Base-by-base conservation (phyloP, 2,888 invertebrate species). In the Dendrolimus pini region DNA sequence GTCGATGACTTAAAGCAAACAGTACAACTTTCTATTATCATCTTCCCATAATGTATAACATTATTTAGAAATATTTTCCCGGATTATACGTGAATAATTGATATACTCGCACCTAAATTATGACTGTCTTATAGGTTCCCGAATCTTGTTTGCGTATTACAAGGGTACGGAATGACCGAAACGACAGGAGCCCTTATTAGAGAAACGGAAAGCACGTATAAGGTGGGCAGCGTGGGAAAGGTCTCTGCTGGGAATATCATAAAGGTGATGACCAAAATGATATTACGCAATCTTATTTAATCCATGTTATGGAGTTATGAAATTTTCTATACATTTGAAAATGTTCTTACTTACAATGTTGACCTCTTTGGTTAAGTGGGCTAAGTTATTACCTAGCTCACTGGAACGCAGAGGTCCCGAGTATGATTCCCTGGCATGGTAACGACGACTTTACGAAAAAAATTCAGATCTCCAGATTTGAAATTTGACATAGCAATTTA, bases 131-230 rank as follows among this genome's bases (percentile, higher is more conserved):
- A 47, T 59, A 71, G 71, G 57, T 67, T 73, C 56, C 65, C 66
- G 30, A 68, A 64, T 18, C 53, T 69, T 1, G 61, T 53, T 18
- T 57, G 59, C 41, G 62, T 72, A 1, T 56, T 69, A 13, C 70
- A 70, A 66, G 70, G 68, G 1, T 74, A 74, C 52, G 72, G 72
- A 7, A 66, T 70, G 68, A 70, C 70, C 2, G 73, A 72, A 59
- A 59, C 64, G 0, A 64, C 66, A 9, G 57, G 65, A 8, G 59
- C 61, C n/a, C 54, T 68, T 54, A 57, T 64, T n/a, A 54, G 57
- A 54, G 61, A 69, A 41, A 52, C 58, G 14, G 61, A 61, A 7
- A 53, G 9, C 42, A 64, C 55, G 58, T 58, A 61, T 12, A 69
- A 67, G 61, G 41, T 54, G 41, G 70, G 71, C 13, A 69, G 69